Base-by-base conservation (phyloP, 2,797 vertebrate genomes). In the Leptoclinus maculatus region DNA sequence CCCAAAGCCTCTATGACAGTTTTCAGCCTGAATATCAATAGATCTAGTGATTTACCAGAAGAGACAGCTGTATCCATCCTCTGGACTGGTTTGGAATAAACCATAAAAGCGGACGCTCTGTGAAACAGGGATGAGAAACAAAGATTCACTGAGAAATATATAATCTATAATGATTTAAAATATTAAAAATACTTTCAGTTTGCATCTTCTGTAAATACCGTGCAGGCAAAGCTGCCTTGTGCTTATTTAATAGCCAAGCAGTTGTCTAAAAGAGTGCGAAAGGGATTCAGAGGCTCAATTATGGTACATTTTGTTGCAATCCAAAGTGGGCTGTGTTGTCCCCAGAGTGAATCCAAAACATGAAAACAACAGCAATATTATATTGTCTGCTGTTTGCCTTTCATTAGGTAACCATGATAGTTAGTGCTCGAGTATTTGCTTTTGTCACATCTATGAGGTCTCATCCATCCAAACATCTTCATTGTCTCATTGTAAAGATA, bases 401-500 rank as follows among this genome's bases (percentile, higher is more conserved):
- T 34, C n/a, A 64, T 66, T 14, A n/a, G 10, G 3, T 51, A 23
- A 27, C 38, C 34, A 34, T 12, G 16, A 60, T 58, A 32, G 7
- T 6, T 25, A 21, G 25, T 29, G 0, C 38, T 29, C 1, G 1
- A 39, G 4, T 27, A 11, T 59, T 74, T 77, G 25, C 59, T 76
- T 71, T 45, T 19, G 36, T 74, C 63, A 41, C 38, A 79, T 23
- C 27, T 27, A 4, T 56, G 21, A 54, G 45, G 23, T 53, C 17
- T 51, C 17, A 39, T 64, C 76, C 29, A 2, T 65, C 60, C 43
- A 59, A 58, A 71, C 75, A n/a, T 64, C 36, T 41, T 73, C 21
- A 27, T 32, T 62, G 27, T 83, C 66, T 83, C 76, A 41, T 74
- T 80, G 87, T 89, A 85, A 88, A 84, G 59, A 76, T 79, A 79